These are phyloP conservation scores for Meloidogyne hapla DNA, from an alignment of 1,140 invertebrate genomes.

Conservation along the genomic window DNA sequence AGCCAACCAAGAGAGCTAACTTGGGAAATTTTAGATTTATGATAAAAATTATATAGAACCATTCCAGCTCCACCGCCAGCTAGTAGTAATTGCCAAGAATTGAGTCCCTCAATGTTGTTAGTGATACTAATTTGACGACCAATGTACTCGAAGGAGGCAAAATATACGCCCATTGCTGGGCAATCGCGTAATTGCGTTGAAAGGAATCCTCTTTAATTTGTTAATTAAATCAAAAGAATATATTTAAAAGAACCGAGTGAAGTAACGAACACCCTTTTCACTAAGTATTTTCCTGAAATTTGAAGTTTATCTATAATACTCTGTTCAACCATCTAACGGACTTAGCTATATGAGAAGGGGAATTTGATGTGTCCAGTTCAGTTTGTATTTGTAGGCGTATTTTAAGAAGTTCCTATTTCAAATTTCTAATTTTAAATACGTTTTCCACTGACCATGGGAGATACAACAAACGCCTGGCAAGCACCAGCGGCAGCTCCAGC, in stretches of 20 bases:
- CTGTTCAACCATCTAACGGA: conserved; percentile 32
- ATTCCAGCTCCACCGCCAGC: conserved; percentile 54
- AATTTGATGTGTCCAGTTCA: neutral
- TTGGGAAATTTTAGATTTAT: conserved; percentile 72
- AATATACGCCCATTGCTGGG: conserved; percentile 74
- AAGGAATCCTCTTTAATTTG: conserved; percentile 73
- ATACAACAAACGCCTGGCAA: conserved; percentile 77
- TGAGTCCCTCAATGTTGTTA: conserved; percentile 47
- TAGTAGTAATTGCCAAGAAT: conserved; percentile 48
- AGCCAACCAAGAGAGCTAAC: conserved; percentile 79
- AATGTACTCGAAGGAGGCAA: conserved; percentile 75
- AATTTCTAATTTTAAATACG: conserved; percentile 74
- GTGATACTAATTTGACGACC: conserved; percentile 58
- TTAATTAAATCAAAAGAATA: conserved; percentile 39
- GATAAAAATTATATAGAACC: neutral
- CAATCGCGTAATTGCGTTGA: conserved; percentile 76
- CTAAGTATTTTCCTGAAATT: conserved; percentile 56
- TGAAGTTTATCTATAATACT: conserved; percentile 68
- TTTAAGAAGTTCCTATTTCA: conserved; percentile 81
- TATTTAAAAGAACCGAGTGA: conserved; percentile 36
- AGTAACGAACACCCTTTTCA: conserved; percentile 68
- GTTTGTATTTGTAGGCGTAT: conserved; percentile 74
- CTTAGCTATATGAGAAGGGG: neutral
- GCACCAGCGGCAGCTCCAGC: conserved; percentile 75
- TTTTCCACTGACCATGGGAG: conserved; percentile 70